Evolutionary conservation across 2,888 invertebrate species (phyloP), one percentile per base, ranked within the genome.

Genomic region (Halictus quadricinctus): DNA sequence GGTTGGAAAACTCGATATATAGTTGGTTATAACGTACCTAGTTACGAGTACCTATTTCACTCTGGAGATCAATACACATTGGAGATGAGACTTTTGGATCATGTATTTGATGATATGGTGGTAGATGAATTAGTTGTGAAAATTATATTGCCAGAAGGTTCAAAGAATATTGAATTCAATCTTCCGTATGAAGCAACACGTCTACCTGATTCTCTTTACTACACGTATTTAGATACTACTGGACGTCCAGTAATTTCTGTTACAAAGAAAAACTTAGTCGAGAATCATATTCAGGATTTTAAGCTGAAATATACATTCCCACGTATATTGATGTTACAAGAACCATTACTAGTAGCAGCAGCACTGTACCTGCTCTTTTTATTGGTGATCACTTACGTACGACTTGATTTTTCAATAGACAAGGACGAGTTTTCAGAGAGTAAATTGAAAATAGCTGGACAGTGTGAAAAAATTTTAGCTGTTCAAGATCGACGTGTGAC

Each of bases 1-100:
- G 99, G 99, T 21, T 99, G 99, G 99, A 98, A 98, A 94, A 99
- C 99, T 13, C 98, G 98, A 91, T 99, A 99, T 95, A 97, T 97
- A 69, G 96, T 99, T 73, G 99, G 99, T 5, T 99, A 99, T 95
- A 99, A 99, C 95, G 97, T 99, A 0, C 99, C 99, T 5, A 98
- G 99, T 90, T 99, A 99, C 94, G 99, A 99, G 93, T 99, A 99
- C 95, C 95, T 99, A 48, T 99, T 96, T 94, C 97, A 97, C 90
- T 96, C 96, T 86, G 97, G 97, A 86, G 96, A 96, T 93, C 96
- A 97, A 48, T 99, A 97, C 94, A 96, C 97, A 69, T 95, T 99
- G 80, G 98, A 98, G 94, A 98, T 99, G 97, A 96, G 99, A 87
- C 95, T 99, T n/a, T 95, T 99, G 88, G 99, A 99, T 95, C 99